Evolutionary conservation across 2,888 invertebrate species (phyloP), one percentile per base, ranked within the genome.

Genomic region (Lissocephala sabroskyi): DNA sequence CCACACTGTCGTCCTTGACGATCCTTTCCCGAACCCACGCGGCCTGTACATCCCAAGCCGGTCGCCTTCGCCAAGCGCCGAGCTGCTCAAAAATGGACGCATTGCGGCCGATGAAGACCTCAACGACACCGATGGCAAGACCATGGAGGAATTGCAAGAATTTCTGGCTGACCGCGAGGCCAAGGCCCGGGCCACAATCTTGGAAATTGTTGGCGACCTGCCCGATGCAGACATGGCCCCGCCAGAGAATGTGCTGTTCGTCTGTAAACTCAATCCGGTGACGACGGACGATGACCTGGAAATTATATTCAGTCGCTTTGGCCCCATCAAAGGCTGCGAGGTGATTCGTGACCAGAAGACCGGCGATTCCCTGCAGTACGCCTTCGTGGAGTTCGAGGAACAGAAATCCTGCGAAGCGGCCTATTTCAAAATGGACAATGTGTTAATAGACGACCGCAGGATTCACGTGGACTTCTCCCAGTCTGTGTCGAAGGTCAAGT

Each of bases 391-490:
- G 84, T 99, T 98, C 86, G 93, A 92, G 56, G 92, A 96, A 44
- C 89, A 91, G 59, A 94, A 94, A 76, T 89, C 95, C 0, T 99
- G 99, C 85, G 99, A 99, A 86, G 94, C 94, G 68, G 99, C 99
- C 1, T 99, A 95, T 85, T 97, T 99, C 79, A 99, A 99, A 87
- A 99, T 99, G 99, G 98, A 98, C 82, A 99, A 99, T 86, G 98
- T 99, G 0, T 86, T 99, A 4, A 99, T 99, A 71, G 99, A 99
- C 85, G 99, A 99, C 82, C 87, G 99, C 18, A 88, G 99, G 59
- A 99, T 99, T 77, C 99, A 99, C 86, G 99, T 99, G 0, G 99
- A 99, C 85, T 99, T 99, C 86, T 98, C 97, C 59, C 99, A 99
- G 83, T 98, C 98, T 41, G 98, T 99, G 0, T 92, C 98, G 1